Evolutionary conservation across 2,888 invertebrate genomes (phyloP).

Genomic region (Sphaerophoria taeniata): DNA sequence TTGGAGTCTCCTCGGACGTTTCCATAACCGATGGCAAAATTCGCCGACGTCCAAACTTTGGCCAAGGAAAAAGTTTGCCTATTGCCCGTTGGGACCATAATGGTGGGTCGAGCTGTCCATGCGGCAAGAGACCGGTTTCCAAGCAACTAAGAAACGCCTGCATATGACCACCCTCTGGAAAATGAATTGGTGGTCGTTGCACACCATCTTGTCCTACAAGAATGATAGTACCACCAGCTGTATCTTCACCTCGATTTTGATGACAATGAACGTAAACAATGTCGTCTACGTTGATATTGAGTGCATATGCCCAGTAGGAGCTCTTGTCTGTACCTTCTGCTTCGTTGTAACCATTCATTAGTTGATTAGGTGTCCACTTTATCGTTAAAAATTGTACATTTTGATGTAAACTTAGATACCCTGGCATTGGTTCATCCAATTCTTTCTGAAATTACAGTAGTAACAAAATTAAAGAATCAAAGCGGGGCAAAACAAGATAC

Average conservation of each 20-base stretch:
- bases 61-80: slow-evolving; percentile 85
- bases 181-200: slow-evolving; percentile 96
- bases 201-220: slow-evolving; percentile 97
- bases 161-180: slow-evolving; percentile 94
- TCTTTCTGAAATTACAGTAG: slow-evolving; percentile 85
- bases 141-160: slow-evolving; percentile 95
- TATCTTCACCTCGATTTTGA: slow-evolving; percentile 89
- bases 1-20: slow-evolving; percentile 84
- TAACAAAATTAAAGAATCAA: neutral
- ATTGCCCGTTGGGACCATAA: slow-evolving; percentile 95
- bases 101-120: slow-evolving; percentile 96
- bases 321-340: slow-evolving; percentile 88
- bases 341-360: slow-evolving; percentile 95
- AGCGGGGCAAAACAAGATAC: too few relatives aligned
- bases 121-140: slow-evolving; percentile 92
- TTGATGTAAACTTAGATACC: slow-evolving; percentile 96
- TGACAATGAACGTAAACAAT: slow-evolving; percentile 99
- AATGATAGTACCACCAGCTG: slow-evolving; percentile 91
- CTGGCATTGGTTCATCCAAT: slow-evolving; percentile 91
- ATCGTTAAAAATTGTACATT: slow-evolving; percentile 91
- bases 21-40: slow-evolving; percentile 88
- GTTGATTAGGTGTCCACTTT: slow-evolving; percentile 98
- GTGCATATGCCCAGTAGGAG: slow-evolving; percentile 95
- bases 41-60: slow-evolving; percentile 85
- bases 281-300: slow-evolving; percentile 94